Percentiles rank a stretch among this genome's conserved stretches.
Evolutionary conservation across 2,888 invertebrate genomes (phyloP).

Genomic region (Lasioglossum marginatum): DNA sequence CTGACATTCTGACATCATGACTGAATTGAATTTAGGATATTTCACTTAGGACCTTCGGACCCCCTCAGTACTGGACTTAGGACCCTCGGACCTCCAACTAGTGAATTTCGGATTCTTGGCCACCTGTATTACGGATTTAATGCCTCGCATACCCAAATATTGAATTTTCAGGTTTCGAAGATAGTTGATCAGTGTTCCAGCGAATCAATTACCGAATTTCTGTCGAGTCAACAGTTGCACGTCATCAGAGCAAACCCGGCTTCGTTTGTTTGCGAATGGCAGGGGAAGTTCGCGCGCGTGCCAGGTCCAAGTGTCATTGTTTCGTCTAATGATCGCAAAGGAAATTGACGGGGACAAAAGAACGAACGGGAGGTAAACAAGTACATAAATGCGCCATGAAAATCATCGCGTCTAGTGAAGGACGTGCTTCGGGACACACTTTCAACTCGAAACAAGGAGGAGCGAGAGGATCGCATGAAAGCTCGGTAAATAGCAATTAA

Average conservation of each 20-base stretch:
- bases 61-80: background rate
- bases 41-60: background rate
- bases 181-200: background rate
- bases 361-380: constrained; percentile 13
- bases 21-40: background rate
- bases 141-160: background rate
- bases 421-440: constrained; percentile 40
- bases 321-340: constrained; percentile 15
- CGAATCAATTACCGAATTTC: background rate
- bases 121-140: background rate
- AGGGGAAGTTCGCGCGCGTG: background rate
- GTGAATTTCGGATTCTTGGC: background rate
- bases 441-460: constrained; percentile 10
- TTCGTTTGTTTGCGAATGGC: background rate
- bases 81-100: background rate
- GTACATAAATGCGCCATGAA: constrained; percentile 27
- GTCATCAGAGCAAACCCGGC: background rate
- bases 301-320: background rate
- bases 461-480: constrained; percentile 25
- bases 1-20: too few relatives aligned
- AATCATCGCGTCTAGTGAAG: constrained; percentile 28
- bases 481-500: constrained; percentile 58
- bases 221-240: background rate
- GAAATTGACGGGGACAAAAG: constrained; percentile 13
- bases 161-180: too few relatives aligned